phyloP scores from a whole-genome alignment of 2,888 invertebrate species.

The Lithosia quadra region DNA sequence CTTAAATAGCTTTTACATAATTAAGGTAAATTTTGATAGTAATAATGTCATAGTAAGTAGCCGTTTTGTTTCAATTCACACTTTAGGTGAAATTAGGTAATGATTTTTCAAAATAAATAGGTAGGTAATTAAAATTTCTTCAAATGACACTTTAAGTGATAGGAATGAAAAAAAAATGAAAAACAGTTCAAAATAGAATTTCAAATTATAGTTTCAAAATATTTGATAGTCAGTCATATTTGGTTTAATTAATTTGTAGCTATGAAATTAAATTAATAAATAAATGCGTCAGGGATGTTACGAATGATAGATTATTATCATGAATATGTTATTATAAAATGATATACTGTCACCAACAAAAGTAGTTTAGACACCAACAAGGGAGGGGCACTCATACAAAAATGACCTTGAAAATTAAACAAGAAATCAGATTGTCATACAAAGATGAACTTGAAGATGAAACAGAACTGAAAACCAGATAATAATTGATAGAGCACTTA shows the following conservation, averaged over 20 bases:
- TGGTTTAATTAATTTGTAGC: background rate
- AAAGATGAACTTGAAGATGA: no score
- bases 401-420: no score
- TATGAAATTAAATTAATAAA: conserved; percentile 1
- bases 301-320: background rate
- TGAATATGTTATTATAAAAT: background rate
- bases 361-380: background rate
- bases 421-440: no score
- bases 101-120: no score
- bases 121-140: background rate
- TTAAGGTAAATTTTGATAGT: background rate
- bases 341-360: background rate
- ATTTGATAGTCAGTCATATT: conserved; percentile 1
- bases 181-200: background rate
- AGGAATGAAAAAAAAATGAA: background rate
- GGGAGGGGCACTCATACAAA: no score
- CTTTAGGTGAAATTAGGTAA: no score
- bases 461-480: no score
- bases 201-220: background rate
- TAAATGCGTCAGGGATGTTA: conserved; percentile 12
- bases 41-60: background rate
- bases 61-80: background rate
- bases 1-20: background rate
- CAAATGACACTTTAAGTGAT: background rate
- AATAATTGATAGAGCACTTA: no score